phyloP scores from a whole-genome alignment of 2,888 invertebrate genomes.

The Megastigmus dorsalis region DNA sequence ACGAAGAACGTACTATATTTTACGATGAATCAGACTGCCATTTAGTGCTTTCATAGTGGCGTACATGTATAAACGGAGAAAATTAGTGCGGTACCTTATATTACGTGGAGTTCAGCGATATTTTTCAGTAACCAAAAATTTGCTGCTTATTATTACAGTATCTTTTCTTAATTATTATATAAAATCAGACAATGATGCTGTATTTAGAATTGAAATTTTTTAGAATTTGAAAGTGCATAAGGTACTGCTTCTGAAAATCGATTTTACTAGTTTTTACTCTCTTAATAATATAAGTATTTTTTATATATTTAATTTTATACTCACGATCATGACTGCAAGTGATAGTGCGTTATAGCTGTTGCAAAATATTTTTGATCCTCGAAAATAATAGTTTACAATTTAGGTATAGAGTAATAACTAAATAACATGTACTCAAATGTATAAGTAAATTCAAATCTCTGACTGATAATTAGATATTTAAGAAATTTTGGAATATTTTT shows the following conservation, averaged over 20 bases:
- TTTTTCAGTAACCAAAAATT: constrained; percentile 49
- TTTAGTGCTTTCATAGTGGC: constrained; percentile 38
- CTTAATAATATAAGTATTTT: constrained; percentile 6
- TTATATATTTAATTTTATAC: constrained; percentile 5
- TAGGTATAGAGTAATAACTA: background rate
- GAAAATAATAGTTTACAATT: constrained; percentile 19
- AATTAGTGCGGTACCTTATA: constrained; percentile 28
- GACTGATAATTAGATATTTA: constrained; percentile 35
- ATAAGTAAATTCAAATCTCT: constrained; percentile 10
- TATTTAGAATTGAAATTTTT: constrained; percentile 18
- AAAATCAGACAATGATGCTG: constrained; percentile 9
- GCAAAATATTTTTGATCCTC: constrained; percentile 20
- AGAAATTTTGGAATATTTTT: constrained; percentile 3
- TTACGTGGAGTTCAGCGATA: background rate
- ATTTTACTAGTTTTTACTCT: constrained; percentile 22
- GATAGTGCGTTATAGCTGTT: constrained; percentile 6
- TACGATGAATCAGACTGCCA: constrained; percentile 46
- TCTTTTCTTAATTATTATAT: background rate
- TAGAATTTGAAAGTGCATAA: constrained; percentile 14
- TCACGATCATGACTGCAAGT: background rate
- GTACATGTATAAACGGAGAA: constrained; percentile 37
- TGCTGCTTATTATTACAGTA: constrained; percentile 42
- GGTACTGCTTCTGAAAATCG: constrained; percentile 5
- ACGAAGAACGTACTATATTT: constrained; percentile 25
- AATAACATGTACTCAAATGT: constrained; percentile 7